Evolutionary conservation across 1,140 invertebrate genomes (phyloP).

Genomic region (Matsumurasca onukii): DNA sequence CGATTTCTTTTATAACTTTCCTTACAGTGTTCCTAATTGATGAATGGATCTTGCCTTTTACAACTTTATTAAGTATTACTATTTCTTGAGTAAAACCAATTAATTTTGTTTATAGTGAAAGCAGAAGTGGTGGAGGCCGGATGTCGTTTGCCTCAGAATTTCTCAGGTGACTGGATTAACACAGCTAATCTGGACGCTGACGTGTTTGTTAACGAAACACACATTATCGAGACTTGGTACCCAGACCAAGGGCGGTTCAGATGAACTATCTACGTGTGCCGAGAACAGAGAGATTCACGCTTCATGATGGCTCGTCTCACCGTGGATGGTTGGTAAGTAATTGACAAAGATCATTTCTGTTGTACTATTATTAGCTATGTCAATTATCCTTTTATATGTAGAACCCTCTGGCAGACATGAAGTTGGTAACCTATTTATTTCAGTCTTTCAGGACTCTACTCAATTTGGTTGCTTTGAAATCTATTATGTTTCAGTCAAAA

Average conservation of each 20-base stretch:
- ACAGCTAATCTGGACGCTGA: conserved; percentile 95
- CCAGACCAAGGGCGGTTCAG: conserved; percentile 87
- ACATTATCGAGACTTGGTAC: conserved; percentile 93
- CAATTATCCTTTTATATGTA: too few species aligned
- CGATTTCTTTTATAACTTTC: too few species aligned
- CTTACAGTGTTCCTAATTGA: too few species aligned
- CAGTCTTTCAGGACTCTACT: too few species aligned
- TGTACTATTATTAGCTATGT: too few species aligned
- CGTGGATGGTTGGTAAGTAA: conserved; percentile 85
- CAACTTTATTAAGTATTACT: too few species aligned
- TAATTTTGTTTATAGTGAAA: conserved; percentile 60
- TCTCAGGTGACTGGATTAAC: conserved; percentile 94
- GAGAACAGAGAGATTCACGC: conserved; percentile 81
- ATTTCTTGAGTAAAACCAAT: too few species aligned
- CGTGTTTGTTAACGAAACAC: conserved; percentile 92
- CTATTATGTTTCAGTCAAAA: conserved; percentile 81
- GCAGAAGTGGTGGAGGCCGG: conserved; percentile 85
- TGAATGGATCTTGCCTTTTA: too few species aligned
- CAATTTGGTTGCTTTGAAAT: too few species aligned
- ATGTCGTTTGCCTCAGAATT: conserved; percentile 90
- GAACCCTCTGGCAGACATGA: too few species aligned
- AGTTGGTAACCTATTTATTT: too few species aligned
- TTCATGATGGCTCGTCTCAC: conserved; percentile 92
- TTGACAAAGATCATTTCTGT: too few species aligned
- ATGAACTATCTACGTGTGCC: conserved; percentile 92